Conservation (phyloP, 2,113 vertebrate genomes). For the Parus major region DNA sequence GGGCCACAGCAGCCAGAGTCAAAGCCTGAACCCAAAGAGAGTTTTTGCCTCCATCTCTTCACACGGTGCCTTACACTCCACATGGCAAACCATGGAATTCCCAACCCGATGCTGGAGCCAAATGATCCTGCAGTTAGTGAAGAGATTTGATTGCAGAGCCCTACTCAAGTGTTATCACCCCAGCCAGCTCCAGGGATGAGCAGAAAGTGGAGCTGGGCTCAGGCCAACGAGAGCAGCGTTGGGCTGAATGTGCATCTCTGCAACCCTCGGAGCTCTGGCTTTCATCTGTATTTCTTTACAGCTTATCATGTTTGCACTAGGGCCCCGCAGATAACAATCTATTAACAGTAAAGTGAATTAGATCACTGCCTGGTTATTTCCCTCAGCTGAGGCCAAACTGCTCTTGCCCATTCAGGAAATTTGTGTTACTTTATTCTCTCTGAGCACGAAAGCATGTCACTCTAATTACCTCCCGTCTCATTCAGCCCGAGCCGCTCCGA, state of each 20-base stretch:
- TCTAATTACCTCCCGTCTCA: conserved; percentile 37
- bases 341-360: conserved; percentile 62
- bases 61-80: not conserved
- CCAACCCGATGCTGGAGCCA: not conserved
- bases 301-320: conserved; percentile 36
- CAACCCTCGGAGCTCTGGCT: not conserved
- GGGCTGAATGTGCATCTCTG: not conserved
- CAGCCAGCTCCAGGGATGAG: not conserved
- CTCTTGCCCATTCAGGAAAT: conserved; percentile 59
- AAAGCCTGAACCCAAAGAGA: not conserved
- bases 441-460: conserved; percentile 44
- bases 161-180: not conserved
- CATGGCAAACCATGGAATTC: not conserved
- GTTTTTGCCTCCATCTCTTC: not conserved
- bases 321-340: conserved; percentile 39
- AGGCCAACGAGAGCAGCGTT: not conserved
- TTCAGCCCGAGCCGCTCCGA: not conserved
- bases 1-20: not conserved
- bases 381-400: conserved; percentile 51
- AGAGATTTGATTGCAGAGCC: not conserved
- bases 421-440: conserved; percentile 51
- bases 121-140: not conserved
- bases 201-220: not conserved
- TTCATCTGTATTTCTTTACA: conserved; percentile 40
- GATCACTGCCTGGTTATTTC: conserved; percentile 51